Percentiles rank a stretch among this genome's conserved stretches.
Evolutionary conservation across 2,797 vertebrate species (phyloP).

Genomic region (Gymnothorax reevesii): DNA sequence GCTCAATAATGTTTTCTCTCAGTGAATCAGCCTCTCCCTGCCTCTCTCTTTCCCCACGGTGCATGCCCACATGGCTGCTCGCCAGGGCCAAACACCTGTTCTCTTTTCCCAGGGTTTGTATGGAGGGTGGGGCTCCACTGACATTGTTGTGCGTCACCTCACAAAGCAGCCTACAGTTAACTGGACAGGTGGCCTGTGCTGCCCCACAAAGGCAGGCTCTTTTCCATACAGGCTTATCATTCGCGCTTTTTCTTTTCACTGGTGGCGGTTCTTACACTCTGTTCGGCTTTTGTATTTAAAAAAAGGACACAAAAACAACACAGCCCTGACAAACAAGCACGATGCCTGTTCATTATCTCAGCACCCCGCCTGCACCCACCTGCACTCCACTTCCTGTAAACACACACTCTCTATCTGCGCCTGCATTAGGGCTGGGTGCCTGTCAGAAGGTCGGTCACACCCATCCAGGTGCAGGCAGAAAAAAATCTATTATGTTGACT

Average conservation of each 20-base stretch:
- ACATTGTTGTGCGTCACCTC: conserved; percentile 40
- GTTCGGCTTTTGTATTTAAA: conserved; percentile 14
- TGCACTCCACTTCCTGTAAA: conserved; percentile 16
- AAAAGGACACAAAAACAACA: conserved; percentile 32
- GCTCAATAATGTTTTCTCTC: conserved; percentile 2
- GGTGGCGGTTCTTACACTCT: conserved; percentile 34
- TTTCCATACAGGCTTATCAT: conserved; percentile 27
- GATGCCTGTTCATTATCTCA: conserved; percentile 4
- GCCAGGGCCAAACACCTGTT: conserved; percentile 45
- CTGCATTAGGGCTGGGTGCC: conserved; percentile 3
- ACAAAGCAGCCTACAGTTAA: conserved; percentile 31
- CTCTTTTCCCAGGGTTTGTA: conserved; percentile 39
- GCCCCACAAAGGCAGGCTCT: conserved; percentile 28
- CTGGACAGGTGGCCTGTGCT: conserved; percentile 37
- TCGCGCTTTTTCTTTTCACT: conserved; percentile 14
- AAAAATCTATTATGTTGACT: conserved; percentile 26
- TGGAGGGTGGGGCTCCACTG: conserved; percentile 32
- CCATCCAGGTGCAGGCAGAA: conserved; percentile 27
- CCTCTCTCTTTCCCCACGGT: neutral
- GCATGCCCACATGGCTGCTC: conserved; percentile 22
- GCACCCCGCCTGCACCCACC: conserved; percentile 11
- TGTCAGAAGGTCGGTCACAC: conserved; percentile 18
- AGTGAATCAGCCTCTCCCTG: neutral
- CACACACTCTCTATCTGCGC: conserved; percentile 12
- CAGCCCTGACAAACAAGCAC: conserved; percentile 24